Evolutionary conservation across 2,888 invertebrate genomes (phyloP), one percentile per base, ranked within the genome.

Genomic region (Coenonympha arcania): DNA sequence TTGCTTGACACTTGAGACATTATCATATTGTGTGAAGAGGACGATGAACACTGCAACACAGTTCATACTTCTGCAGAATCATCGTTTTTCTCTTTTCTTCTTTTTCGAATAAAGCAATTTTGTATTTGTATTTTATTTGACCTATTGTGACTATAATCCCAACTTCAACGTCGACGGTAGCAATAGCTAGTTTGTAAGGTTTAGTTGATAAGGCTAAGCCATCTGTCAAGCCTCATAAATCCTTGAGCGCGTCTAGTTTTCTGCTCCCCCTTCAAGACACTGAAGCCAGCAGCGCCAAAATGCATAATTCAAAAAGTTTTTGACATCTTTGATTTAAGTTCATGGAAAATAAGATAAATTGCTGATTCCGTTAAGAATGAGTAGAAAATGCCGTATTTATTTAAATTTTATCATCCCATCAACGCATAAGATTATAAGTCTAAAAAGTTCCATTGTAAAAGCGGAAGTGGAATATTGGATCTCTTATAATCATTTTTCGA

Each of bases 191-290:
- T 44, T 34, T 33, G 16, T 50, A 34, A 43, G 37, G 43, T 22
- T 43, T 37, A 49, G 30, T 49, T 44, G 24, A 13, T 49, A 31
- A 44, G 49, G 49, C 44, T 44, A 37, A 51, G 41, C 46, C 42
- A 37, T 37, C 50, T 47, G 50, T 51, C 50, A 47, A 30, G 50
- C 36, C 30, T 41, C 50, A 51, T 51, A 51, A 51, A 51, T 47
- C 36, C 30, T 19, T 13, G 31, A 34, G 50, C 45, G 45, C 19
- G 11, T 41, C 18, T 18, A 20, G 31, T 22, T 47, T 20, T 13
- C 18, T 36, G 36, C 46, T 47, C 46, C 47, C 50, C 46, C 36
- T 36, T 30, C 30, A 47, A 42, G 50, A 46, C 46, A 41, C 37
- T 51, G 41, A 51, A 42, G 46, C 50, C 50, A 46, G 34, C 31